Evolutionary conservation across 1,140 invertebrate genomes (phyloP).

Genomic region (Mylabris phalerata): DNA sequence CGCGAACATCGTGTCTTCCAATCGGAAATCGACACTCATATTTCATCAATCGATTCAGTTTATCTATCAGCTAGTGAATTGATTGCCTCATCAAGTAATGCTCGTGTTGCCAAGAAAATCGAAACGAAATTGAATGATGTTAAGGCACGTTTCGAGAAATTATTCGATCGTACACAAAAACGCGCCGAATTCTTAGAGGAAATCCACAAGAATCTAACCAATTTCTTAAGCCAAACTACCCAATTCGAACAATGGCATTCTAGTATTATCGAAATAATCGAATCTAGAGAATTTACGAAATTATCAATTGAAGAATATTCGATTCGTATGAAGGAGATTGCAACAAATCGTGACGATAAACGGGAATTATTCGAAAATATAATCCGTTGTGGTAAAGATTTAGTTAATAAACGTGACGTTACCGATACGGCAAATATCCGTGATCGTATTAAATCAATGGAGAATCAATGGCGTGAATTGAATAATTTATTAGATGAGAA

Average conservation of each 20-base stretch:
- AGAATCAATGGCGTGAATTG: constrained; percentile 82
- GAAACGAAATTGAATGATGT: constrained; percentile 83
- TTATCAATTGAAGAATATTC: constrained; percentile 63
- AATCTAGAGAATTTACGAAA: constrained; percentile 63
- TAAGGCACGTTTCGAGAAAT: constrained; percentile 73
- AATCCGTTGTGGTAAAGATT: constrained; percentile 69
- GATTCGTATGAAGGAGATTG: constrained; percentile 52
- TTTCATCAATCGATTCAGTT: constrained; percentile 76
- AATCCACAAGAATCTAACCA: constrained; percentile 60
- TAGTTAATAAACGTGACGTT: constrained; percentile 83
- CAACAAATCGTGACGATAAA: constrained; percentile 35
- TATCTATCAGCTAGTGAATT: constrained; percentile 71
- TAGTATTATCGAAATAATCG: constrained; percentile 67
- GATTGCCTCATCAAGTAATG: constrained; percentile 73
- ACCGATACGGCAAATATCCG: constrained; percentile 80
- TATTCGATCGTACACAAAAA: constrained; percentile 71
- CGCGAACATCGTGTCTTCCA: constrained; percentile 57
- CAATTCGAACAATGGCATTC: constrained; percentile 65
- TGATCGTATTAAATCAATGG: constrained; percentile 80
- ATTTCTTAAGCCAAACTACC: constrained; percentile 63
- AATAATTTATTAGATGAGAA: constrained; percentile 74
- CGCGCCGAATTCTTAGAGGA: constrained; percentile 77
- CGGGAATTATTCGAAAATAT: constrained; percentile 64
- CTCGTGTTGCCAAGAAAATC: constrained; percentile 80
- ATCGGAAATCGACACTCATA: constrained; percentile 77